Evolutionary conservation across 2,113 vertebrate genomes (phyloP).

Genomic region (Aegithalos caudatus): DNA sequence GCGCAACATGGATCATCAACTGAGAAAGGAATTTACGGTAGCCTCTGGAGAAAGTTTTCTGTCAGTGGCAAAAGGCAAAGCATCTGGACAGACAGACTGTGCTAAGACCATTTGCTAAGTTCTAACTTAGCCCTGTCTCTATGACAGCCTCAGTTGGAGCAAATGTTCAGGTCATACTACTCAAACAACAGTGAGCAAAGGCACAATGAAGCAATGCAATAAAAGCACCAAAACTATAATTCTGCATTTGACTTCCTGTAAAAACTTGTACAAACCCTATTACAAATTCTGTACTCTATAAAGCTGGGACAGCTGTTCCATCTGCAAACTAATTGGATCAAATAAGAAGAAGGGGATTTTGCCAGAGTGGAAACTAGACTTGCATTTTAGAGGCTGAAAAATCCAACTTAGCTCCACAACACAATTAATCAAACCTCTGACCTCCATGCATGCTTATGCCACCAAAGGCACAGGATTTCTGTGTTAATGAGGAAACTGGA

Average conservation of each 20-base stretch:
- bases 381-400: background rate
- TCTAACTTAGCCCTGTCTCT: background rate
- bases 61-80: background rate
- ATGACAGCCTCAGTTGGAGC: background rate
- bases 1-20: background rate
- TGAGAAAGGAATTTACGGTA: background rate
- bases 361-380: background rate
- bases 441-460: background rate
- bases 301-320: background rate
- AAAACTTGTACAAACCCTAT: background rate
- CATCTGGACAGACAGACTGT: background rate
- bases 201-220: background rate
- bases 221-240: background rate
- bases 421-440: background rate
- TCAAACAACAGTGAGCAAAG: background rate
- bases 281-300: background rate
- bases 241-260: background rate
- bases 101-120: background rate
- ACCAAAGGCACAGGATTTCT: background rate
- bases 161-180: background rate
- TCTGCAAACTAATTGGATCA: background rate
- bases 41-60: background rate
- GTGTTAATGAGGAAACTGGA: background rate
- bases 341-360: background rate
- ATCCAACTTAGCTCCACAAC: background rate